Evolutionary conservation across 1,140 invertebrate genomes (phyloP).

Genomic region (Anadara kagoshimensis): DNA sequence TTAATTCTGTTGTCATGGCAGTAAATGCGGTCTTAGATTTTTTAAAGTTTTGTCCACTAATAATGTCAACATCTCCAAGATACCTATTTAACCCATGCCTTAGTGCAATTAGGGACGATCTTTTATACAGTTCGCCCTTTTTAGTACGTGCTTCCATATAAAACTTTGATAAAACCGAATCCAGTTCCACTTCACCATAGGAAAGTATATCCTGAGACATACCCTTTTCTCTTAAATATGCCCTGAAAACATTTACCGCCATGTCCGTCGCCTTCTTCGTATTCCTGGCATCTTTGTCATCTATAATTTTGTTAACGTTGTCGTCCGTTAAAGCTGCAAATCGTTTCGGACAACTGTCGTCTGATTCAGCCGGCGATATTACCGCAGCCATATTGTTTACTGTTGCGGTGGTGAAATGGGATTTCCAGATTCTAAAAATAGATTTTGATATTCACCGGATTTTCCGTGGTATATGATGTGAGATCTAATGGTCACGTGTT

Average conservation of each 20-base stretch:
- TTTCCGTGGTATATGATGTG: too few species aligned
- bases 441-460: too few species aligned
- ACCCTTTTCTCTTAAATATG: not conserved
- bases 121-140: slow-evolving; percentile 25
- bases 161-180: not conserved
- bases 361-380: too few species aligned
- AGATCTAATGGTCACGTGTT: too few species aligned
- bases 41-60: slow-evolving; percentile 10
- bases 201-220: not conserved
- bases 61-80: slow-evolving; percentile 4
- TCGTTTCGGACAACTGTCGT: too few species aligned
- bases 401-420: too few species aligned
- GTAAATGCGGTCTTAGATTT: slow-evolving; percentile 1
- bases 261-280: not conserved
- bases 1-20: slow-evolving; percentile 19
- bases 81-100: slow-evolving; percentile 11
- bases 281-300: not conserved
- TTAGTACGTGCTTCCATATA: too few species aligned
- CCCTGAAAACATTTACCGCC: not conserved
- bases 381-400: too few species aligned
- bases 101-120: slow-evolving; percentile 3
- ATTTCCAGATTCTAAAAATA: too few species aligned
- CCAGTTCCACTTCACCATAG: not conserved
- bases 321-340: not conserved
- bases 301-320: not conserved